phyloP scores from a whole-genome alignment of 2,113 vertebrate genomes.

The Chaetodon auriga region DNA sequence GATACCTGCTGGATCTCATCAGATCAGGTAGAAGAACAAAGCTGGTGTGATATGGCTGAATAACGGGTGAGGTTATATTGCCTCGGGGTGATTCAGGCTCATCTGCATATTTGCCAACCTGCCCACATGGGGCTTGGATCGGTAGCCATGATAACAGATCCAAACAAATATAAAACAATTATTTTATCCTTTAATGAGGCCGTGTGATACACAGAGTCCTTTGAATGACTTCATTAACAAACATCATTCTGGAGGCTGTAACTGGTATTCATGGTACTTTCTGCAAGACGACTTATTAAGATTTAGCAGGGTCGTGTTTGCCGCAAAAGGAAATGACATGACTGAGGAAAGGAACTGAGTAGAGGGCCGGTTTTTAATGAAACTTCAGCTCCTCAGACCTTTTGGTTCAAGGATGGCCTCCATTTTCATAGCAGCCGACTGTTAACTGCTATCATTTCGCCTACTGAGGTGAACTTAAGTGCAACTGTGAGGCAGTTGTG shows the following conservation, averaged over 20 bases:
- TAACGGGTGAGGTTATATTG: slow-evolving; percentile 17
- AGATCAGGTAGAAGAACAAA: slow-evolving; percentile 31
- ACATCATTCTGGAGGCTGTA: neutral
- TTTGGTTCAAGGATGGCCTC: neutral
- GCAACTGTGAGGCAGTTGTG: too few relatives aligned
- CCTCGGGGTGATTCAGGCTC: slow-evolving; percentile 39
- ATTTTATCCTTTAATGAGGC: slow-evolving; percentile 7
- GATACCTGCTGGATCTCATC: neutral
- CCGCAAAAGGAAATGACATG: neutral
- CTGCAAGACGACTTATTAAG: too few relatives aligned
- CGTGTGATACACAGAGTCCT: neutral
- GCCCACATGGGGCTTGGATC: slow-evolving; percentile 17
- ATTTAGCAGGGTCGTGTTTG: too few relatives aligned
- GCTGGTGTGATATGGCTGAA: slow-evolving; percentile 52
- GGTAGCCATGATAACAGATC: slow-evolving; percentile 12
- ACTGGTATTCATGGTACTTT: neutral
- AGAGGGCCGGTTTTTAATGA: too few relatives aligned
- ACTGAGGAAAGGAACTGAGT: neutral
- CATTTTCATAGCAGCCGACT: neutral
- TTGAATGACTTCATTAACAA: neutral
- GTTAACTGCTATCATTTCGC: too few relatives aligned
- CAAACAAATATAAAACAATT: slow-evolving; percentile 16
- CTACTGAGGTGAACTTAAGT: too few relatives aligned
- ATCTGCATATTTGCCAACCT: slow-evolving; percentile 57
- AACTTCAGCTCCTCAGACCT: neutral